These are phyloP conservation scores for Calyptommatus sinebrachiatus DNA, from an alignment of 2,113 vertebrate species.

Conservation along the genomic window DNA sequence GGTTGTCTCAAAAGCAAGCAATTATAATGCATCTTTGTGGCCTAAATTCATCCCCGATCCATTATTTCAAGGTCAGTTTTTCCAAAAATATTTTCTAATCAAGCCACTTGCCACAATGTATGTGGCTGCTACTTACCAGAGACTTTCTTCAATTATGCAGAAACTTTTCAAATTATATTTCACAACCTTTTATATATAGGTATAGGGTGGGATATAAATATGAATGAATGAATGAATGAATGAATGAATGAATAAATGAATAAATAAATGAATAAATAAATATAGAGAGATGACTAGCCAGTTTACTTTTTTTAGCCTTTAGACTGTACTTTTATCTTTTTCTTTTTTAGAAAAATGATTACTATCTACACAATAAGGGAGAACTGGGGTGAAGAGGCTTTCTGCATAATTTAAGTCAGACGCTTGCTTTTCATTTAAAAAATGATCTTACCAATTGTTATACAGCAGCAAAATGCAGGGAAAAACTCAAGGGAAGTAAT, in stretches of 20 bases:
- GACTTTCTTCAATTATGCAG: neutral
- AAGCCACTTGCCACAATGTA: neutral
- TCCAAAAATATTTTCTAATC: neutral
- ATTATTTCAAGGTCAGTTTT: neutral
- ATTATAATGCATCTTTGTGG: neutral
- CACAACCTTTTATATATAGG: conserved; percentile 4
- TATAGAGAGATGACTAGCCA: no score
- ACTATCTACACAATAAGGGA: neutral
- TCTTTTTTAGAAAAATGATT: neutral
- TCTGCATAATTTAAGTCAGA: fast-evolving
- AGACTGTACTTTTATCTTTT: neutral
- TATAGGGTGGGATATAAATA: no score
- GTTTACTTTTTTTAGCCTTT: no score
- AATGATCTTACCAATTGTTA: neutral
- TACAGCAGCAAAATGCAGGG: neutral
- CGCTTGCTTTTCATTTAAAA: neutral
- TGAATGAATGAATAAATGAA: no score
- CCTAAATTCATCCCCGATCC: neutral
- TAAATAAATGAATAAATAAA: no score
- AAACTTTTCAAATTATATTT: neutral
- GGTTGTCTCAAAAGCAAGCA: neutral
- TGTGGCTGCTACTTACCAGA: neutral
- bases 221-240: no score
- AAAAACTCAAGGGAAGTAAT: neutral
- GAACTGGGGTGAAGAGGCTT: neutral